Evolutionary conservation across 92 coral and sea anemone species (phyloP), one percentile per base, ranked within the genome.

Genomic region (Chrysogorgia sp.): DNA sequence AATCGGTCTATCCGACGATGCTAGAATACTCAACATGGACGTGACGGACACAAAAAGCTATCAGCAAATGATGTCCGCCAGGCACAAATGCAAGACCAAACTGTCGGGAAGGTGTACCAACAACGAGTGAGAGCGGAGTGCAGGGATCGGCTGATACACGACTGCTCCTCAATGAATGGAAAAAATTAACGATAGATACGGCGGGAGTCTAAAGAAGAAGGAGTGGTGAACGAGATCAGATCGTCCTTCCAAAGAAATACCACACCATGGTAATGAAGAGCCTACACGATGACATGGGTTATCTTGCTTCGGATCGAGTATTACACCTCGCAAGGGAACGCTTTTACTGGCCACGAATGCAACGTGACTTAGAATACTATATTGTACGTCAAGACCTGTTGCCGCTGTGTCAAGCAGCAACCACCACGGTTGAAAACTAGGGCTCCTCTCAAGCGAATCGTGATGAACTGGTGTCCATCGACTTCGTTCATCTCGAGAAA

Each of bases 281-380:
- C 33, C 72, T 68, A 20, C 83, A 76, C 63, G 75, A 69, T 58
- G 40, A 60, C 29, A 21, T 78, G 41, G 88, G 79, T 31, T 82
- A 83, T 19, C 66, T 75, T 23, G 86, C 82, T 12, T 47, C 60
- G 13, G 87, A 49, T 31, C 61, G 63, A 58, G 75, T 61, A 8
- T 67, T 83, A 26, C 75, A 67, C 22, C 71, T 83, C 20, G 43
- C 64, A 21, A 24, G 60, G 20, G 74, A 76, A 15, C 68, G 87
- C 19, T 83, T 83, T 53, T 83, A 63, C 59, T 86, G 88, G 75
- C 91, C 85, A 13, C 56, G 68, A 48, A 87, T 83, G 85, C 57
- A 81, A 25, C 58, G 55, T 17, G 67, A 63, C 37, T 49, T 74
- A 3, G 82, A 74, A 29, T 14, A 22, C 24, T 53, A 60, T 29